Evolutionary conservation across 2,113 vertebrate species (phyloP).

Genomic region (Verasper variegatus): DNA sequence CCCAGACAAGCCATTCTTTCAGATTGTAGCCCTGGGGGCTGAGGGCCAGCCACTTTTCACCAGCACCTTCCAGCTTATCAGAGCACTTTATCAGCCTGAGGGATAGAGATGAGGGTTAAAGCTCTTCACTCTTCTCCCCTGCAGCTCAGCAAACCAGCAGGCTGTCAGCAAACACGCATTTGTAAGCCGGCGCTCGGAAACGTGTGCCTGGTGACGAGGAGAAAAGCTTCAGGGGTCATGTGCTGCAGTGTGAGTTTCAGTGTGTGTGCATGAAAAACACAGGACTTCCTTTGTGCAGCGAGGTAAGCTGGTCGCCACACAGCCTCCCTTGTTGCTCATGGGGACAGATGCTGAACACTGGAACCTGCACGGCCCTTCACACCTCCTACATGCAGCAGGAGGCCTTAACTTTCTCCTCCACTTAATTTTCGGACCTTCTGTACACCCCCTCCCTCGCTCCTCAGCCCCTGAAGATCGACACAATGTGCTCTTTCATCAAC

Average conservation of each 20-base stretch:
- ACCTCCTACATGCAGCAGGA: conserved; percentile 73
- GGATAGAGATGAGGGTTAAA: conserved; percentile 91
- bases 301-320: conserved; percentile 57
- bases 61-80: conserved; percentile 89
- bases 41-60: conserved; percentile 83
- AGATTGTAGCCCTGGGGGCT: conserved; percentile 84
- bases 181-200: conserved; percentile 79
- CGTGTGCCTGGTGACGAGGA: conserved; percentile 47
- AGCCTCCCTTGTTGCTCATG: conserved; percentile 71
- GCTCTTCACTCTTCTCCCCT: conserved; percentile 85
- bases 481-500: conserved; percentile 76
- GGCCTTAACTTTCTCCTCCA: conserved; percentile 58
- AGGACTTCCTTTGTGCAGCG: conserved; percentile 83
- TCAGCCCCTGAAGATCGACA: conserved; percentile 32
- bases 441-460: too few species aligned
- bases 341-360: conserved; percentile 66
- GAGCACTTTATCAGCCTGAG: conserved; percentile 94
- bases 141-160: conserved; percentile 77
- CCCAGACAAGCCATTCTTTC: conserved; percentile 87
- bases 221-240: conserved; percentile 49
- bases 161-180: conserved; percentile 87
- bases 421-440: conserved; percentile 18
- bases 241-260: conserved; percentile 51
- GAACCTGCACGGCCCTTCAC: conserved; percentile 67
- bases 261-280: conserved; percentile 62